Conservation (phyloP, 2,797 vertebrate species). For the Alauda arvensis region DNA sequence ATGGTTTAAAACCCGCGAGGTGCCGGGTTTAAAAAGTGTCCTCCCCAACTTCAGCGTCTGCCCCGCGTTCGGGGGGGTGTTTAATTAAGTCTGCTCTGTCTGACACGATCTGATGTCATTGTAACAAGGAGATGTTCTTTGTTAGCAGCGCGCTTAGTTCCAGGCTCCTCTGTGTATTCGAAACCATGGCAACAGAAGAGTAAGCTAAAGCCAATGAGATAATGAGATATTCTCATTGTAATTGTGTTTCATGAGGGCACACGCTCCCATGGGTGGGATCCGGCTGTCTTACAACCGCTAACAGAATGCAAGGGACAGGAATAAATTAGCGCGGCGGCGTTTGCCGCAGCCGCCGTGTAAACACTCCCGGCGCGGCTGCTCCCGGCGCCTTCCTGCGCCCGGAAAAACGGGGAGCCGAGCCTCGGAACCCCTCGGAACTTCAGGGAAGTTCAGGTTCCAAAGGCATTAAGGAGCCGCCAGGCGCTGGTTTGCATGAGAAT, state of each 20-base stretch:
- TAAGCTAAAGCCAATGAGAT: slow-evolving; percentile 84
- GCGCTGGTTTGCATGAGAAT: slow-evolving; percentile 76
- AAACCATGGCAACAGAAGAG: slow-evolving; percentile 84
- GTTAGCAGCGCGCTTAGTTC: slow-evolving; percentile 79
- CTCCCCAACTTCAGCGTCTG: slow-evolving; percentile 55
- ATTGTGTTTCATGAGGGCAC: slow-evolving; percentile 82
- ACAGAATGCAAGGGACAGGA: slow-evolving; percentile 75
- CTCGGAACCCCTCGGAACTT: slow-evolving; percentile 70
- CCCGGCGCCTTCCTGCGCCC: slow-evolving; percentile 17
- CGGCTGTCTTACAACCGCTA: slow-evolving; percentile 76
- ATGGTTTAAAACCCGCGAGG: not conserved
- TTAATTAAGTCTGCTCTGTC: slow-evolving; percentile 83
- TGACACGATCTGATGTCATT: slow-evolving; percentile 84
- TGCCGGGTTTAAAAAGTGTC: slow-evolving; percentile 43
- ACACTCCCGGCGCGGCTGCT: slow-evolving; percentile 56
- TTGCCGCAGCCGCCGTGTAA: slow-evolving; percentile 64
- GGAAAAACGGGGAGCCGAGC: slow-evolving; percentile 40
- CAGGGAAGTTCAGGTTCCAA: slow-evolving; percentile 73
- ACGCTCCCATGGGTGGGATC: slow-evolving; percentile 80
- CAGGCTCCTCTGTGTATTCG: slow-evolving; percentile 84
- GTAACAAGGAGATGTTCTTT: slow-evolving; percentile 85
- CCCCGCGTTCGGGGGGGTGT: slow-evolving; percentile 69
- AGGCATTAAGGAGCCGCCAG: slow-evolving; percentile 62
- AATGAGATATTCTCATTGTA: slow-evolving; percentile 85
- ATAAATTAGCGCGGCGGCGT: slow-evolving; percentile 61